Base-by-base conservation (phyloP, 2,888 invertebrate species). In the Diogma glabrata region DNA sequence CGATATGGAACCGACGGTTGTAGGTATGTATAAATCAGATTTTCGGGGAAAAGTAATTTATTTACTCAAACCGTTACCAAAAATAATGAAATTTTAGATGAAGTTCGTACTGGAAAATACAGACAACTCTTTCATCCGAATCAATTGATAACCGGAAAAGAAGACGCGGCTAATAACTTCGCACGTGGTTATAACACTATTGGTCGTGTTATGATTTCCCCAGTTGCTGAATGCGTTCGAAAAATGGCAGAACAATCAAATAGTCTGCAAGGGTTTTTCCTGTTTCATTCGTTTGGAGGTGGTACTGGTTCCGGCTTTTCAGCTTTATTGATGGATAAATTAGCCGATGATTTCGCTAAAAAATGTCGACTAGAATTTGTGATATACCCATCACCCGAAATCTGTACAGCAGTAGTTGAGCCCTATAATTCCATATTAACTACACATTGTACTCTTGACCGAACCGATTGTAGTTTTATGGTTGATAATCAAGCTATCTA, bases 401-500 rank as follows among this genome's bases (percentile, higher is more conserved):
- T 90, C 47, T 87, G 87, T 24, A 89, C 91, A 3, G 88, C 91
- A 1, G 90, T 92, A 10, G 91, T 91, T 36, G 91, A 92, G 67
- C 92, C 92, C 0, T 92, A 92, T 72, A 93, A 93, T 67, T 84
- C 92, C 1, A 82, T 89, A 49, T 68, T 93, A 56, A 88, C 89
- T 33, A 91, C 92, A 0, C 91, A 92, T 70, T 85, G 85, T 33
- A 90, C 90, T 8, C 75, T 92, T 70, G 65, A 75, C 57, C 86
- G 85, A 63, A 84, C 87, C 0, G 89, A 91, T 67, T 91, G 91
- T 65, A 84, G 88, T 3, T 92, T 92, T 66, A 86, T 90, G 84
- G 87, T 88, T 5, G 91, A 92, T 72, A 92, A 92, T 61, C 89
- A 92, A 65, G 90, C 91, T 2, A 82, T 90, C 60, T 89, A 90